Evolutionary conservation across 2,888 invertebrate genomes (phyloP).

Genomic region (Rhingia campestris): DNA sequence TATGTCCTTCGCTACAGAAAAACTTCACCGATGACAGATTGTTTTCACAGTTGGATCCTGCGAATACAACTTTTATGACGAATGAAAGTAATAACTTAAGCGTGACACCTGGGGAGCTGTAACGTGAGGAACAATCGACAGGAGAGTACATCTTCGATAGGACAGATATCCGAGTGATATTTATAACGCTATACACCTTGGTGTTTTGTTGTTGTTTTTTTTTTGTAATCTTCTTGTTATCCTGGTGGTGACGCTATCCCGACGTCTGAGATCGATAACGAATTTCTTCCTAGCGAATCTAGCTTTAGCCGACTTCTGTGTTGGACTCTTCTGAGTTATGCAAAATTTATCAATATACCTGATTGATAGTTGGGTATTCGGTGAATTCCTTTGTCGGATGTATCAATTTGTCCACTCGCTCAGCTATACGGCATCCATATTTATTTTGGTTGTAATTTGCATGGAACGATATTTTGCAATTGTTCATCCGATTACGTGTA

Average conservation of each 20-base stretch:
- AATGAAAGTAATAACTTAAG: constrained; percentile 48
- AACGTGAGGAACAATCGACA: constrained; percentile 35
- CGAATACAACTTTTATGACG: constrained; percentile 43
- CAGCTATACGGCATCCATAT: constrained; percentile 94
- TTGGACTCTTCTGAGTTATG: constrained; percentile 95
- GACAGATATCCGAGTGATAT: constrained; percentile 88
- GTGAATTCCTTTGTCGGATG: constrained; percentile 94
- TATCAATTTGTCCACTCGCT: constrained; percentile 94
- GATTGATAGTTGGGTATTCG: constrained; percentile 91
- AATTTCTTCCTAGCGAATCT: constrained; percentile 96
- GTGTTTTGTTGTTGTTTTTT: constrained; percentile 93
- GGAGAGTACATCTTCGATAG: constrained; percentile 90
- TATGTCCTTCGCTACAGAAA: background rate
- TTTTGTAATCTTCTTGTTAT: constrained; percentile 91
- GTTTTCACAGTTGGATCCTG: constrained; percentile 50
- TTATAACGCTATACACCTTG: constrained; percentile 89
- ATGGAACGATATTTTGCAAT: constrained; percentile 94
- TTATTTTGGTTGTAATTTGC: constrained; percentile 94
- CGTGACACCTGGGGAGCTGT: constrained; percentile 11
- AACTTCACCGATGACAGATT: constrained; percentile 55
- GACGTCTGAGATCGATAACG: constrained; percentile 92
- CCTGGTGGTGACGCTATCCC: constrained; percentile 91
- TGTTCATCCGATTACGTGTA: constrained; percentile 92
- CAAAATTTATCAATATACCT: constrained; percentile 93
- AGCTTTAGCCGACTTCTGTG: constrained; percentile 94